Base-by-base conservation (phyloP, 2,797 vertebrate genomes). In the Serranus cabrilla region DNA sequence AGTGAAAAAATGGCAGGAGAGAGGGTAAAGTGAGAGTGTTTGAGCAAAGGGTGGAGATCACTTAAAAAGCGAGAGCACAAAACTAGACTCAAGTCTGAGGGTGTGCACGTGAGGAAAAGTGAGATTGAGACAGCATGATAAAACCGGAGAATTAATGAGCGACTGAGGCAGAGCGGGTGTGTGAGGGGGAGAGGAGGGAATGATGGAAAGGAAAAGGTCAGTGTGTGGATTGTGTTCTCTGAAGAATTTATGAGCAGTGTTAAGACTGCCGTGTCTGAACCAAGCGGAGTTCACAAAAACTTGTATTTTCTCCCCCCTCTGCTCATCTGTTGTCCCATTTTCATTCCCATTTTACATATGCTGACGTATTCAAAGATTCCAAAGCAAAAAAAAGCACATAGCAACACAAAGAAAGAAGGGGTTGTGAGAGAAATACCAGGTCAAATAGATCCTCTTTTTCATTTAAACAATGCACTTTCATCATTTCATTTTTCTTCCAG, bases 121-220 rank as follows among this genome's bases (percentile, higher is more conserved):
- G 75, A 80, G 51, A 76, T 49, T 52, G 74, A 79, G 70, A 69
- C 67, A 49, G 64, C 2, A n/a, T 50, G 74, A 84, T 80, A 70
- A 80, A 83, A 71, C 37, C 42, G 25, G 67, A 67, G 61, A 74
- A 79, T 82, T 80, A 85, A 82, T 83, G 76, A 83, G 78, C 14
- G 39, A 66, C 61, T 49, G 39, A 70, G 61, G 59, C 56, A 13
- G 46, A 62, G 66, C 12, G 59, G 55, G 66, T 11, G 45, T 45
- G 73, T 34, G 56, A 59, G 45, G 14, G 23, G 16, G 51, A 27
- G 13, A 68, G 13, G 55, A 34, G 34, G 65, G 45, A 67, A 70
- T 5, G 40, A 73, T 17, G 34, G 12, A 59, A 77, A 59, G 42
- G 49, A 71, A 81, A 90, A 88, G 88, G 84, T 87, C 84, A 87